Base-by-base conservation (phyloP, 2,888 invertebrate genomes). In the Lithodes maja region DNA sequence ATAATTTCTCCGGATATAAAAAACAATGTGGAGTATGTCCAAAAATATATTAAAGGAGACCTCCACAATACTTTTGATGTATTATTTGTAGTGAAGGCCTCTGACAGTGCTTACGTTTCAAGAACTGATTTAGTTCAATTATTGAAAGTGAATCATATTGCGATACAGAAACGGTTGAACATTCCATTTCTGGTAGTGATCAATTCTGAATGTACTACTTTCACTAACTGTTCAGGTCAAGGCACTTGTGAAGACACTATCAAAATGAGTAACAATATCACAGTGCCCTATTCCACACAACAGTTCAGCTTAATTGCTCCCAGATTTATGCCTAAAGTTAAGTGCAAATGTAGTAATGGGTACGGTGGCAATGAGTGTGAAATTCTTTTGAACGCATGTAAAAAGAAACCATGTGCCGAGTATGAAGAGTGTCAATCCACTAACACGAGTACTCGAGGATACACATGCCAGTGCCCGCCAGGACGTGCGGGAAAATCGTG, bases 311-410 rank as follows among this genome's bases (percentile, higher is more conserved):
- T 97, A 93, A 97, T 97, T 0, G 96, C 96, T 0, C 96, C 97
- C 0, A 94, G 95, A 12, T 97, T 97, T 93, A 94, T 94, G 74
- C 96, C 97, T 92, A 95, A 95, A 83, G 95, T 96, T 90, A 96
- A 96, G 92, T 99, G 99, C 94, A 95, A 95, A 77, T 99, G 99
- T 94, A 95, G 96, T 92, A 95, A 96, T 92, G 98, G 98, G 53
- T 98, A 95, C 94, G 96, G 96, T 79, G 95, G 95, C 94, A 93
- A 90, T 90, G 95, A 95, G 89, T 98, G 98, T 94, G 96, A 97
- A 92, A 95, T 95, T 17, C 95, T 96, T 7, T 95, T 96, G 7
- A 96, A 97, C 93, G 96, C 96, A 92, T 97, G 97, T 94, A 96
- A 96, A 0, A 95, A 96, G 78, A 95, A 96, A 90, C 96, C 96